These are phyloP conservation scores for Conchocele bisecta DNA, from an alignment of 2,888 invertebrate species.

Conservation along the genomic window DNA sequence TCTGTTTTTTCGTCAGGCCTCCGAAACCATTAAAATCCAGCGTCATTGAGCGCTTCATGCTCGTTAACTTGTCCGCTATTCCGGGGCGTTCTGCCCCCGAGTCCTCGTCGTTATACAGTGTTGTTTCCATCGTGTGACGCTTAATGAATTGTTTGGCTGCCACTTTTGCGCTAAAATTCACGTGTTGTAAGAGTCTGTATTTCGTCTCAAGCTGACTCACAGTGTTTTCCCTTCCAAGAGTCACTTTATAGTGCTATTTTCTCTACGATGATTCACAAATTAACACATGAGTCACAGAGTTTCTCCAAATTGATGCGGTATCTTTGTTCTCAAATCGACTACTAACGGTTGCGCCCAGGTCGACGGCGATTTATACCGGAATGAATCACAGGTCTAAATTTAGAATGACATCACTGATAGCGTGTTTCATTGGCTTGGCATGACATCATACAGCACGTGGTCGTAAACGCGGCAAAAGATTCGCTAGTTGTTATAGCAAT, in stretches of 20 bases:
- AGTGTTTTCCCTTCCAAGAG: constrained; percentile 50
- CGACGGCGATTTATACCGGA: constrained; percentile 69
- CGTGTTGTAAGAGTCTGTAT: no score
- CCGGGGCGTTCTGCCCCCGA: no score
- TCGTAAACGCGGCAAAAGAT: constrained; percentile 12
- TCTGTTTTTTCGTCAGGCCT: constrained; percentile 70
- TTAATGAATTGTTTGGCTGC: constrained; percentile 58
- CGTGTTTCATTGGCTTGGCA: constrained; percentile 85
- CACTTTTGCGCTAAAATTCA: constrained; percentile 52
- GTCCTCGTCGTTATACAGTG: constrained; percentile 86
- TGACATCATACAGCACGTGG: constrained; percentile 66
- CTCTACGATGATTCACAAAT: constrained; percentile 57
- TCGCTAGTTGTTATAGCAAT: constrained; percentile 50
- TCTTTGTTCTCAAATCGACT: constrained; percentile 49
- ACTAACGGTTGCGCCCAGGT: constrained; percentile 48
- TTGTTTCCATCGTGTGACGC: constrained; percentile 76
- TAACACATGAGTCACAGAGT: constrained; percentile 51
- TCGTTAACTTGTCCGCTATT: constrained; percentile 84
- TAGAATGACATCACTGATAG: constrained; percentile 86
- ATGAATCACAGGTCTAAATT: constrained; percentile 85
- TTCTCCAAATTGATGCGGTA: constrained; percentile 33
- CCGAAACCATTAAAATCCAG: constrained; percentile 88
- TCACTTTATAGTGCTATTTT: constrained; percentile 57
- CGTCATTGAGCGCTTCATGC: constrained; percentile 89
- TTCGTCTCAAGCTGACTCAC: constrained; percentile 57